A percentile compares a stretch with the other conserved stretches of the same genome.
Conservation (phyloP, 1,140 invertebrate species). For the Mylabris phalerata region DNA sequence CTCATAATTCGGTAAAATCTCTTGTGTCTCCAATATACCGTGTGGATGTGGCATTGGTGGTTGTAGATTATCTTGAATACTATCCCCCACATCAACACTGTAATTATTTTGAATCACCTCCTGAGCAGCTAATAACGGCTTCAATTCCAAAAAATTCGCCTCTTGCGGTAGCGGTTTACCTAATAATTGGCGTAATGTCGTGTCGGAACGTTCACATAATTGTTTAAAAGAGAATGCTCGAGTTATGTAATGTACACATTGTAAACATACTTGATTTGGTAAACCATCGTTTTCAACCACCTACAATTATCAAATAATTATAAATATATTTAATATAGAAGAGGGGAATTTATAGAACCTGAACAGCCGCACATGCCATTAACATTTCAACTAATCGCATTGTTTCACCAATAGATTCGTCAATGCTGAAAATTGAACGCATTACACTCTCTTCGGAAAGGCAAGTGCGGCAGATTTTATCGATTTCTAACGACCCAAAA, state of each 20-base stretch:
- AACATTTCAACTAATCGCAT: slow-evolving; percentile 29
- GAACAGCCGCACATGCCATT: slow-evolving; percentile 24
- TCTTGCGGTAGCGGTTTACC: slow-evolving; percentile 14
- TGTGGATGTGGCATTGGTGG: too few species aligned
- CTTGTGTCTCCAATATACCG: too few species aligned
- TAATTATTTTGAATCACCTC: not conserved
- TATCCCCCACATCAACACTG: not conserved
- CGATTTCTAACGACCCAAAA: slow-evolving; percentile 22
- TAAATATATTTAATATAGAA: not conserved
- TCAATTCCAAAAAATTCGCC: slow-evolving; percentile 13
- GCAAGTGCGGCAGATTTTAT: slow-evolving; percentile 36
- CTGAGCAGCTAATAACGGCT: not conserved
- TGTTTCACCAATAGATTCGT: slow-evolving; percentile 23
- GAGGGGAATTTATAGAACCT: not conserved
- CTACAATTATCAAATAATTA: slow-evolving; percentile 27
- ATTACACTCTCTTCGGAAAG: slow-evolving; percentile 24
- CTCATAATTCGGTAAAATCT: too few species aligned
- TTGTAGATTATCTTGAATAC: too few species aligned
- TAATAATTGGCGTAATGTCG: slow-evolving; percentile 31
- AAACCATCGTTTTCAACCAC: slow-evolving; percentile 41
- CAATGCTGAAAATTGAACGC: slow-evolving; percentile 27
- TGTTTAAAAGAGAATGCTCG: slow-evolving; percentile 42
- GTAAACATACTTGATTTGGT: slow-evolving; percentile 40
- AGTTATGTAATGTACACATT: slow-evolving; percentile 41
- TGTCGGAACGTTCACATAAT: slow-evolving; percentile 40